Base-by-base conservation (phyloP, 2,888 invertebrate genomes). In the Nomada flava region DNA sequence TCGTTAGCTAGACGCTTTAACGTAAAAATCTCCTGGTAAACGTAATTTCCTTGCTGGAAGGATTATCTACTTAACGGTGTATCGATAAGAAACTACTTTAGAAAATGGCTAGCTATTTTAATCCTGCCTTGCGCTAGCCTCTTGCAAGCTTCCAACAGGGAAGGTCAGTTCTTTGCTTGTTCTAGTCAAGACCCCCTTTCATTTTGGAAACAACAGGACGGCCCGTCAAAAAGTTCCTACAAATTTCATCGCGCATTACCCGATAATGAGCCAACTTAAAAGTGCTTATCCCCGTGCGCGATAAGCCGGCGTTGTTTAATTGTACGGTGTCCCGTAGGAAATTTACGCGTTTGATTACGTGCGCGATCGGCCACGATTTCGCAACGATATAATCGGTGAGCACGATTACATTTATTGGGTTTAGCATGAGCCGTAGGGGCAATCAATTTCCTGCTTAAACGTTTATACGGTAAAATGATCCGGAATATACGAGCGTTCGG, bases 391-490 rank as follows among this genome's bases (percentile, higher is more conserved):
- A 77, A 83, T 83, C 83, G 77, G 70, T 50, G 70, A 57, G 69
- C 79, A 57, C 79, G 84, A 84, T 85, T 81, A 74, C 81, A 79
- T 84, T 85, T 85, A 85, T 84, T 84, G 81, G 85, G 73, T 84
- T 85, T 73, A 81, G 71, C 76, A 53, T 65, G 77, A 78, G 73
- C 75, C 84, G 84, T 76, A 71, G 74, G 68, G 75, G 79, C 85
- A 76, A 87, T 87, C 85, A 87, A 87, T 87, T 81, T 80, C 69
- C 79, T 67, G 76, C 87, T 86, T 83, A 83, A 88, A 88, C 88
- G 86, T 89, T 88, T 87, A 87, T 90, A 83, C 86, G 82, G 86
- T 73, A 87, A 89, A 90, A 90, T 89, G 87, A 89, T 88, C 83
- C 86, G 74, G 79, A 86, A 84, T 85, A 75, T 86, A 82, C 76